Conservation (phyloP, 1,140 invertebrate genomes). For the Venturia canescens region DNA sequence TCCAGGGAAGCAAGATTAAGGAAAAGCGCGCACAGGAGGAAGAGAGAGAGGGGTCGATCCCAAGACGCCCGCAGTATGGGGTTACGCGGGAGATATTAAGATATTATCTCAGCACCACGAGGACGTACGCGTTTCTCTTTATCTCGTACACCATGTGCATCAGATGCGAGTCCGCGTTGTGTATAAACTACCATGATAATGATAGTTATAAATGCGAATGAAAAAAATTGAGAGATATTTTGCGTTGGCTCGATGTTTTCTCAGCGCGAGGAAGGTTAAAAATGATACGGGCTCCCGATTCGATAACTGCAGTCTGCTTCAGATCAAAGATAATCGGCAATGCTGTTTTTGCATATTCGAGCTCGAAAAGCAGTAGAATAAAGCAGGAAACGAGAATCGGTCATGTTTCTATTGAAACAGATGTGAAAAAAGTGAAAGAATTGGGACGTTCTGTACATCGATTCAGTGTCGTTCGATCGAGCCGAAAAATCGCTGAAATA, state of each 20-base stretch:
- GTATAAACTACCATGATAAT: constrained; percentile 50
- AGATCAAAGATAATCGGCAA: constrained; percentile 41
- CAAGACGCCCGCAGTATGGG: constrained; percentile 29
- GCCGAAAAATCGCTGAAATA: no score
- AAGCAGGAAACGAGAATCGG: neutral
- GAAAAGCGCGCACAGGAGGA: no score
- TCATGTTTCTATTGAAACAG: no score
- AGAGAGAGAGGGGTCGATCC: neutral
- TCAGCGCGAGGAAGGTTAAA: constrained; percentile 44
- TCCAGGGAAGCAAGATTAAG: neutral
- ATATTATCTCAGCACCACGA: constrained; percentile 36
- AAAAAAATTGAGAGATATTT: constrained; percentile 5
- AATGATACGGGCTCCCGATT: constrained; percentile 53
- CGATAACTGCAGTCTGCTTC: constrained; percentile 36
- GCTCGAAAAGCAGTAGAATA: constrained; percentile 1
- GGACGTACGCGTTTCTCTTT: constrained; percentile 48
- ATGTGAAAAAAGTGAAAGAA: no score
- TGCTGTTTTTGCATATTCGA: constrained; percentile 30
- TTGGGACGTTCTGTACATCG: no score
- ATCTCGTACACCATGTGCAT: constrained; percentile 41
- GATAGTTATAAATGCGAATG: constrained; percentile 55
- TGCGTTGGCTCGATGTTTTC: neutral
- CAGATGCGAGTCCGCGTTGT: constrained; percentile 43
- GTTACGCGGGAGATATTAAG: constrained; percentile 40
- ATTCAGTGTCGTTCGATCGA: no score